These are phyloP conservation scores for Muschampia plurimacula DNA, from an alignment of 2,888 invertebrate species.

Conservation along the genomic window DNA sequence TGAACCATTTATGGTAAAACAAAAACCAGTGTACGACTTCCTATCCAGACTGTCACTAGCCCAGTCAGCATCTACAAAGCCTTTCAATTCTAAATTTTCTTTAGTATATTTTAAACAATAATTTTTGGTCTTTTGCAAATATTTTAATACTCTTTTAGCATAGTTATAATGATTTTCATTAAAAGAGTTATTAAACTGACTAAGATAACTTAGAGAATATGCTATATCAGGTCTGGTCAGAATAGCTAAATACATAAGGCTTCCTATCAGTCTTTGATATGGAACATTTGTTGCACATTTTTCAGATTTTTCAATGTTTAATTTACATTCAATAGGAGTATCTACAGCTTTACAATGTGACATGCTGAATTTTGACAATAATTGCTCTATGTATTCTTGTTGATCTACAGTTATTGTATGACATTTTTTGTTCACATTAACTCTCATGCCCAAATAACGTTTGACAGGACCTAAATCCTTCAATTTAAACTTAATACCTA, in stretches of 20 bases:
- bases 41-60: constrained; percentile 28
- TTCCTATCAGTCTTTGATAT: constrained; percentile 37
- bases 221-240: constrained; percentile 44
- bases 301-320: constrained; percentile 20
- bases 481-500: constrained; percentile 3
- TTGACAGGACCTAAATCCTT: constrained; percentile 10
- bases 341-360: constrained; percentile 11
- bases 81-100: constrained; percentile 2
- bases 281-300: constrained; percentile 9
- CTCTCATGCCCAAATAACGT: background rate
- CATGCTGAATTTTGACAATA: constrained; percentile 1
- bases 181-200: constrained; percentile 44
- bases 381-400: background rate
- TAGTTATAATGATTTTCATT: constrained; percentile 40
- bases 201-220: constrained; percentile 39
- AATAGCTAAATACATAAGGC: constrained; percentile 45
- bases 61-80: constrained; percentile 16
- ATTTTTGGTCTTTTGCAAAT: constrained; percentile 41
- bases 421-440: background rate
- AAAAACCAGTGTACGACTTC: constrained; percentile 26
- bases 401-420: constrained; percentile 5
- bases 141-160: constrained; percentile 44
- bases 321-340: constrained; percentile 8
- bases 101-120: constrained; percentile 39
- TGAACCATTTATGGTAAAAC: constrained; percentile 12